Conservation (phyloP, 2,888 invertebrate genomes). For the Hylaea fasciaria region DNA sequence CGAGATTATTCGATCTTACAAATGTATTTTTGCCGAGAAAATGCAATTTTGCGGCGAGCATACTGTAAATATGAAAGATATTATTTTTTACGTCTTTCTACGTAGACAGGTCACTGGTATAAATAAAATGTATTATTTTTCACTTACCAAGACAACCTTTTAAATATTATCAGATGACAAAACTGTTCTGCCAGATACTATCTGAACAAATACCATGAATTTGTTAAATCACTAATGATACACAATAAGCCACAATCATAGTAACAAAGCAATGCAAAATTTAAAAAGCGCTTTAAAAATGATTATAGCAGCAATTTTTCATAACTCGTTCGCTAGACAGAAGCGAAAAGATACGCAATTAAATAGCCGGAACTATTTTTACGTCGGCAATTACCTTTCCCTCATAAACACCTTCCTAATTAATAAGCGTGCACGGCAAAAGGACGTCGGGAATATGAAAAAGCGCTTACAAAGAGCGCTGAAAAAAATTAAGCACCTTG, state of each 20-base stretch:
- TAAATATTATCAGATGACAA: background rate
- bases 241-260: too few species aligned
- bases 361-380: slow-evolving; percentile 25
- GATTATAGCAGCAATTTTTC: too few species aligned
- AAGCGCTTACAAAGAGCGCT: slow-evolving; percentile 57
- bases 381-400: slow-evolving; percentile 30
- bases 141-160: background rate
- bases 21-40: slow-evolving; percentile 44
- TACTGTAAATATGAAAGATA: slow-evolving; percentile 41
- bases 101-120: background rate
- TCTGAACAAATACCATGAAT: too few species aligned
- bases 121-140: slow-evolving; percentile 5
- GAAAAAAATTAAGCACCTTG: slow-evolving; percentile 64
- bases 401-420: slow-evolving; percentile 49
- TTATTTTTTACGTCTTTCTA: slow-evolving; percentile 33
- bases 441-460: slow-evolving; percentile 50
- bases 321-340: background rate
- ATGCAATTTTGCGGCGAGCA: slow-evolving; percentile 44
- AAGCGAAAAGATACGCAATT: slow-evolving; percentile 5
- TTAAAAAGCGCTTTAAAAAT: too few species aligned
- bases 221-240: too few species aligned
- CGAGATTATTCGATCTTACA: slow-evolving; percentile 44
- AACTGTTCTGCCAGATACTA: background rate
- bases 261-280: too few species aligned
- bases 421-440: slow-evolving; percentile 49